Conservation (phyloP, 2,113 vertebrate species). For the Platichthys stellatus region DNA sequence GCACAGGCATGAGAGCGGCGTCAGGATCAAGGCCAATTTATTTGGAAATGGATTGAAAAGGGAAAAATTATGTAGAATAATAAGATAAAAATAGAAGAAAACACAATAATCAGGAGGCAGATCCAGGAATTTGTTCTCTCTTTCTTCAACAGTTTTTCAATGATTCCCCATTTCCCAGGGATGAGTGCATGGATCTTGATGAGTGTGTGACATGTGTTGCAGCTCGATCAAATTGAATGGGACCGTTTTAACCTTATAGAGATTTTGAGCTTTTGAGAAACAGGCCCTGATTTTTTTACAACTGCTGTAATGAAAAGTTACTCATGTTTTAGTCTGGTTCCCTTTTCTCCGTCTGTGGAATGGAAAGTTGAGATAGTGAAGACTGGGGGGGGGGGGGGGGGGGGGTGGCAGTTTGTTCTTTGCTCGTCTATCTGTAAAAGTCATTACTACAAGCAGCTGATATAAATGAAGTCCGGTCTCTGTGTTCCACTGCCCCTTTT, state of each 20-base stretch:
- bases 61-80: too few relatives aligned
- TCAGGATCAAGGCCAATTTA: too few relatives aligned
- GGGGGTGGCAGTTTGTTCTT: neutral
- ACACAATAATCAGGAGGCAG: too few relatives aligned
- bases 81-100: too few relatives aligned
- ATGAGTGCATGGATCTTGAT: too few relatives aligned
- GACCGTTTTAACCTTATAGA: neutral
- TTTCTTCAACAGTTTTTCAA: too few relatives aligned
- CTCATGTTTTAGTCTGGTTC: neutral
- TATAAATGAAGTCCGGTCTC: constrained; percentile 21
- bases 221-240: too few relatives aligned
- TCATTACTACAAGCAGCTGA: constrained; percentile 8
- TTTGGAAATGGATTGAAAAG: too few relatives aligned
- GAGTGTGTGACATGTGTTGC: too few relatives aligned
- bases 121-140: too few relatives aligned
- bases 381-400: neutral
- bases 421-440: constrained; percentile 11
- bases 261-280: neutral
- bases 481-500: constrained; percentile 47
- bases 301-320: neutral
- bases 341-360: neutral
- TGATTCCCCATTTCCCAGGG: too few relatives aligned
- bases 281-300: neutral
- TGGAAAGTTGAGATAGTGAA: neutral
- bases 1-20: too few relatives aligned